Evolutionary conservation across 1,140 invertebrate genomes (phyloP).

Genomic region (Drosophila biarmipes): DNA sequence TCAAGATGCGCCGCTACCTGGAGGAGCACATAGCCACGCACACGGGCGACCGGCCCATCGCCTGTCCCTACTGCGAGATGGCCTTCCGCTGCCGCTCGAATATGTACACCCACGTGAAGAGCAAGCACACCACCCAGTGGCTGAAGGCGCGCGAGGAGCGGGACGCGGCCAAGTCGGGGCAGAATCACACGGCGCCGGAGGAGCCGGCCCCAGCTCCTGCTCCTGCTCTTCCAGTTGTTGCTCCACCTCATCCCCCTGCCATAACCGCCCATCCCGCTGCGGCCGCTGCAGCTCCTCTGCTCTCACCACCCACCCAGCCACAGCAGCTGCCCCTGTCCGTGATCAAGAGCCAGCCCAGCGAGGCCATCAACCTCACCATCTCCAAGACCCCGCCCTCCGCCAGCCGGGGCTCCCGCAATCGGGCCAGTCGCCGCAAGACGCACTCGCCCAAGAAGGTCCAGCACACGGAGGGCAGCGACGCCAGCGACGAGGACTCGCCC

Average conservation of each 20-base stretch:
- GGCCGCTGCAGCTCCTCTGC: not conserved
- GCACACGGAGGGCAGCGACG: slow-evolving; percentile 36
- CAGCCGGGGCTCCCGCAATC: slow-evolving; percentile 32
- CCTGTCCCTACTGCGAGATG: slow-evolving; percentile 80
- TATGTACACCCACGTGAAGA: slow-evolving; percentile 83
- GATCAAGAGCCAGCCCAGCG: slow-evolving; percentile 52
- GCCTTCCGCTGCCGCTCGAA: slow-evolving; percentile 80
- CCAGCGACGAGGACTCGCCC: slow-evolving; percentile 38
- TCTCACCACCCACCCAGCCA: not conserved
- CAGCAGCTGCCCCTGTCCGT: slow-evolving; percentile 15
- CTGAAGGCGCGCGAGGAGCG: slow-evolving; percentile 68
- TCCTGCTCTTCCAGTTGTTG: not conserved
- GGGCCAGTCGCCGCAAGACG: slow-evolving; percentile 65
- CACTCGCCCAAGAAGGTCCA: slow-evolving; percentile 71
- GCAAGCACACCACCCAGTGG: slow-evolving; percentile 72
- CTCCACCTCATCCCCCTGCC: not conserved
- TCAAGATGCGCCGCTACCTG: slow-evolving; percentile 70
- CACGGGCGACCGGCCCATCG: slow-evolving; percentile 76
- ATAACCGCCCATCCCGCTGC: not conserved
- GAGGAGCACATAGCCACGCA: slow-evolving; percentile 83
- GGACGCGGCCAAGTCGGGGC: slow-evolving; percentile 57
- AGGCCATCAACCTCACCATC: slow-evolving; percentile 64
- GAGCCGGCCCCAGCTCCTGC: slow-evolving; percentile 1
- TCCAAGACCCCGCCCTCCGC: slow-evolving; percentile 30
- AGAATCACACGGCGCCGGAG: slow-evolving; percentile 10